These are phyloP conservation scores for Ancistrus triradiatus DNA, from an alignment of 2,113 vertebrate species.

Conservation along the genomic window DNA sequence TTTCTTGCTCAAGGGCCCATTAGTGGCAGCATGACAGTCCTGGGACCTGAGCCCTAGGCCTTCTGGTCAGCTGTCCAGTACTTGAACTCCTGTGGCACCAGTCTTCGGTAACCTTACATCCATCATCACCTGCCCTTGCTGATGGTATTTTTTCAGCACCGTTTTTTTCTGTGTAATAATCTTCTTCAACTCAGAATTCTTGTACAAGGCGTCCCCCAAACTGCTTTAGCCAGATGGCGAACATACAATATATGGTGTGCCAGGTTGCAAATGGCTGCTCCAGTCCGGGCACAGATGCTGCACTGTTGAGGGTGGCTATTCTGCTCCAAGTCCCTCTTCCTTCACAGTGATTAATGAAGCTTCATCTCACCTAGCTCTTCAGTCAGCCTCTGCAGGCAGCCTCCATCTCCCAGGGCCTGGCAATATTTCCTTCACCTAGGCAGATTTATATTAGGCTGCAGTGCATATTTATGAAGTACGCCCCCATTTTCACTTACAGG, in stretches of 20 bases:
- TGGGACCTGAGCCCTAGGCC: no score
- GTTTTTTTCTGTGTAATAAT: neutral
- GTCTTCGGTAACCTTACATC: neutral
- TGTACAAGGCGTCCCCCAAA: constrained; percentile 11
- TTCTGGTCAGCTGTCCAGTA: no score
- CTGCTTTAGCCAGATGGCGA: constrained; percentile 24
- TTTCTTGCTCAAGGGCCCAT: no score
- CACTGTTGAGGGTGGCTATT: constrained; percentile 28
- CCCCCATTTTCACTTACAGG: constrained; percentile 28
- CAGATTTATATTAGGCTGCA: constrained; percentile 35
- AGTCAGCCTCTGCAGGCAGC: constrained; percentile 29
- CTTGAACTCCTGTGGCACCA: no score
- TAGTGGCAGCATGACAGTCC: no score
- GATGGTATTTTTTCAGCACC: neutral
- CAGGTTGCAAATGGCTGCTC: constrained; percentile 36
- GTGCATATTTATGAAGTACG: constrained; percentile 40
- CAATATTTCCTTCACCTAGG: constrained; percentile 36
- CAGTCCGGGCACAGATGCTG: constrained; percentile 44
- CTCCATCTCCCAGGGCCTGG: constrained; percentile 31
- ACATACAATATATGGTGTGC: constrained; percentile 17
- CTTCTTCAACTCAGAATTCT: neutral
- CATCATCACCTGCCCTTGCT: neutral
- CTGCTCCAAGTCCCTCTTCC: constrained; percentile 35
- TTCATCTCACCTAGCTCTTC: constrained; percentile 35
- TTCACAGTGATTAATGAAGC: constrained; percentile 45